Conservation (phyloP, 2,797 vertebrate species). For the Setipinna tenuifilis region DNA sequence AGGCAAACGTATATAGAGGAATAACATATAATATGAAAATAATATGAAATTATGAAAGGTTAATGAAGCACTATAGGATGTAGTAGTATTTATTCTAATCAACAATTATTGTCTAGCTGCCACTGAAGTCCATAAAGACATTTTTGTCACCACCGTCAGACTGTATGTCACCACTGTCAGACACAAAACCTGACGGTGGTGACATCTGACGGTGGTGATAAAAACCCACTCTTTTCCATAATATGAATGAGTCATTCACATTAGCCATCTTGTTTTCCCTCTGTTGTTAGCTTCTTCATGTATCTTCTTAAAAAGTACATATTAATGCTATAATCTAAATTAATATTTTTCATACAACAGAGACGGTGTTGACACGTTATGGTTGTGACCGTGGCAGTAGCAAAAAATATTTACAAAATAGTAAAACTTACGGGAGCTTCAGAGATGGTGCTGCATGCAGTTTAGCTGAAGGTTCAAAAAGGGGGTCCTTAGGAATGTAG, state of each 20-base stretch:
- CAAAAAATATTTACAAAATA: background rate
- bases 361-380: background rate
- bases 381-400: conserved; percentile 19
- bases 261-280: conserved; percentile 14
- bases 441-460: background rate
- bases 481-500: background rate
- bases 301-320: background rate
- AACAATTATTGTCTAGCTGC: background rate
- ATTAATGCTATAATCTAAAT: background rate
- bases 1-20: too few species aligned
- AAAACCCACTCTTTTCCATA: too few species aligned
- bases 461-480: conserved; percentile 13
- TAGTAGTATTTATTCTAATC: conserved; percentile 32
- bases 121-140: background rate
- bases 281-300: background rate
- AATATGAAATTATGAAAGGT: conserved; percentile 16
- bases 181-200: background rate
- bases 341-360: background rate
- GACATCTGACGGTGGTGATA: background rate
- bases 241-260: background rate
- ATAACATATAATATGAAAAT: too few species aligned
- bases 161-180: conserved; percentile 26
- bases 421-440: background rate
- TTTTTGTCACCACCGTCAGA: conserved; percentile 18
- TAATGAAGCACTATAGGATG: conserved; percentile 18